These are phyloP conservation scores for Pyrrhopygopsis socrates DNA, from an alignment of 2,888 invertebrate genomes.

Conservation along the genomic window DNA sequence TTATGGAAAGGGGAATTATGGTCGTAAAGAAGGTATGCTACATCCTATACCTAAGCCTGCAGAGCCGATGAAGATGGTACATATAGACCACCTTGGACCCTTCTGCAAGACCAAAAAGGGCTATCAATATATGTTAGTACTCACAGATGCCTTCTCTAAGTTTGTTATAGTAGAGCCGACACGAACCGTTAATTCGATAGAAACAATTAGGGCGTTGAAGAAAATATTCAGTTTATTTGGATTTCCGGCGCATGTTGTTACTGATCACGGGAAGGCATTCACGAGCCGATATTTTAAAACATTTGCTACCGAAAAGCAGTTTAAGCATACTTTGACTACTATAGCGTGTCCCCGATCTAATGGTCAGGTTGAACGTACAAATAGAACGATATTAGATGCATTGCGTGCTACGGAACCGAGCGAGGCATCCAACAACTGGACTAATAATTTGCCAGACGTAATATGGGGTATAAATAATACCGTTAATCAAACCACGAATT, in stretches of 20 bases:
- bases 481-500: neutral
- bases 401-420: constrained; percentile 76
- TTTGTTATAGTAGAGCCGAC: constrained; percentile 67
- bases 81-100: constrained; percentile 77
- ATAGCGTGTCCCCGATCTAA: constrained; percentile 82
- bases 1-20: constrained; percentile 84
- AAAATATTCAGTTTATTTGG: constrained; percentile 59
- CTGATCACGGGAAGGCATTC: constrained; percentile 73
- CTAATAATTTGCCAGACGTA: constrained; percentile 44
- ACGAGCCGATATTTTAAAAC: constrained; percentile 80
- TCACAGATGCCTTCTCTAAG: constrained; percentile 43
- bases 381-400: constrained; percentile 73
- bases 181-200: constrained; percentile 76
- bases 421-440: constrained; percentile 81
- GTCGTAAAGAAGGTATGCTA: constrained; percentile 69
- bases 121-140: constrained; percentile 70
- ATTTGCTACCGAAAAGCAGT: constrained; percentile 74
- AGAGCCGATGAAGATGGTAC: constrained; percentile 69
- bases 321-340: constrained; percentile 70
- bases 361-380: constrained; percentile 84
- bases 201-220: constrained; percentile 56
- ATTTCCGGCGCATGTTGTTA: constrained; percentile 50
- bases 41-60: constrained; percentile 76
- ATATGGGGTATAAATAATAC: constrained; percentile 85
- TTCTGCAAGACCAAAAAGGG: constrained; percentile 68